These are phyloP conservation scores for Kradibia gibbosae DNA, from an alignment of 1,140 invertebrate species.

Conservation along the genomic window DNA sequence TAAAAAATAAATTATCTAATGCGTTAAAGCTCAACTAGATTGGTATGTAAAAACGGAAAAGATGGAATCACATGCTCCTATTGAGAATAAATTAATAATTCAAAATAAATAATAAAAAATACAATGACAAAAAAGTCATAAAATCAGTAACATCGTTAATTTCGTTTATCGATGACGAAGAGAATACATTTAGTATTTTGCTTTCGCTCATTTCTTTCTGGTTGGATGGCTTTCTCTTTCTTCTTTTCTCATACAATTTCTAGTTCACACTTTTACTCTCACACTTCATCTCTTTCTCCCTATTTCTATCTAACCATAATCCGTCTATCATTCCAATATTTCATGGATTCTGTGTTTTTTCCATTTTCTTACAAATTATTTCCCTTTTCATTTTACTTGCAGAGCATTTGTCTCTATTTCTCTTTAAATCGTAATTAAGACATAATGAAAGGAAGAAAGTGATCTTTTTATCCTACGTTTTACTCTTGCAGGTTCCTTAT, in stretches of 20 bases:
- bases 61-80: background rate
- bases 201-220: background rate
- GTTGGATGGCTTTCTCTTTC: background rate
- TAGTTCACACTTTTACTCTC: background rate
- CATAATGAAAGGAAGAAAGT: no score
- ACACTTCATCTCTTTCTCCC: background rate
- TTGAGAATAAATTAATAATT: background rate
- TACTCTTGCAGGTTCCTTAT: background rate
- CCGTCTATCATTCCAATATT: background rate
- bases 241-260: no score
- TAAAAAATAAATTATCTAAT: background rate
- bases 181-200: constrained; percentile 12
- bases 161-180: background rate
- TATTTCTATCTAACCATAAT: background rate
- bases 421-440: background rate
- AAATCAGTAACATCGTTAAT: background rate
- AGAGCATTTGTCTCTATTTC: background rate
- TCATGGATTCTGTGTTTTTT: background rate
- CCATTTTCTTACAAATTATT: no score
- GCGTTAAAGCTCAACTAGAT: constrained; percentile 17
- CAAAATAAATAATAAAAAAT: constrained; percentile 8
- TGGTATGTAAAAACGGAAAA: background rate
- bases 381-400: background rate
- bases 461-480: background rate
- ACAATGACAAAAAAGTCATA: background rate